A percentile compares a stretch with the other conserved stretches of the same genome.
Evolutionary conservation across 30 jellyfish, hydroid and myxozoan species (phyloP).

Genomic region (Phacellophora camtschatica): DNA sequence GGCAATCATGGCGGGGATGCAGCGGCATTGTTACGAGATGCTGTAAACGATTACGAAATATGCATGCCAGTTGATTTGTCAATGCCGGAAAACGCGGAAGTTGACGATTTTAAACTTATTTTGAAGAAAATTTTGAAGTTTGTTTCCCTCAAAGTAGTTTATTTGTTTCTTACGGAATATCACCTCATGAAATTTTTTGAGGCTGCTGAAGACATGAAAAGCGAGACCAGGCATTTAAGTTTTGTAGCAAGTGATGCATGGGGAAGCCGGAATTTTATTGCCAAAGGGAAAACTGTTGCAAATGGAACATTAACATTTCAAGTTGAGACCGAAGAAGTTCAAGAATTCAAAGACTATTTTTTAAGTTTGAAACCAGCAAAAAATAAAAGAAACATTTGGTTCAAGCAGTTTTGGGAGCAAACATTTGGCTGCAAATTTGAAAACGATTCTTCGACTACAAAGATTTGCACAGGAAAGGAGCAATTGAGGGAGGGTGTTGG

Average conservation of each 20-base stretch:
- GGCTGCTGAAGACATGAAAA: conserved; percentile 14
- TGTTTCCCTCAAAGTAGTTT: conserved; percentile 29
- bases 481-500: conserved; percentile 54
- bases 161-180: conserved; percentile 35
- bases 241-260: conserved; percentile 65
- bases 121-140: conserved; percentile 2
- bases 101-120: background rate
- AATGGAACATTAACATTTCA: conserved; percentile 68
- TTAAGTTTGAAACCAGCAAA: conserved; percentile 35
- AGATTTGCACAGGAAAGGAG: conserved; percentile 58
- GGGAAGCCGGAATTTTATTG: conserved; percentile 50
- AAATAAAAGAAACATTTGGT: conserved; percentile 53
- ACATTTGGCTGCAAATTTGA: conserved; percentile 46
- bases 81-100: conserved; percentile 9
- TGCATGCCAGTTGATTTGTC: conserved; percentile 53
- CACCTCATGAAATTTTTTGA: conserved; percentile 19
- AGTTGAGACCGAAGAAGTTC: conserved; percentile 30
- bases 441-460: background rate
- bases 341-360: conserved; percentile 59
- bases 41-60: conserved; percentile 29
- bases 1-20: conserved; percentile 65
- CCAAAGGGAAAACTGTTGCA: conserved; percentile 16
- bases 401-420: conserved; percentile 64
- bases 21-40: conserved; percentile 24
- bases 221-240: conserved; percentile 9